Evolutionary conservation across 2,113 vertebrate species (phyloP), one percentile per base, ranked within the genome.

Genomic region (Leiothrix lutea): DNA sequence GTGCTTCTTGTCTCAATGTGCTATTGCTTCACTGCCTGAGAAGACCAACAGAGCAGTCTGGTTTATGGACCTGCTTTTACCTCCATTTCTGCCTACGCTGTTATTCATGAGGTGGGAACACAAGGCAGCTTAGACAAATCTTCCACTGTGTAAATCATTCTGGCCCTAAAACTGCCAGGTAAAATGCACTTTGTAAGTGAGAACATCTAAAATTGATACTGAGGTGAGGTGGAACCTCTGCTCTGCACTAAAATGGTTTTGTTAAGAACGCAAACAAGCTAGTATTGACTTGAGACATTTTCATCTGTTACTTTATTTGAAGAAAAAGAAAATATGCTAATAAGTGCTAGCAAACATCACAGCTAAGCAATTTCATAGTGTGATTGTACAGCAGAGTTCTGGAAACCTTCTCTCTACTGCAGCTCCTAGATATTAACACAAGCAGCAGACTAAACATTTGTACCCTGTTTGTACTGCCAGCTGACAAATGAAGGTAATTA

Each of bases 381-480:
- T 95, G 88, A 95, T 97, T 97, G 95, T 50, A 90, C 54, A 94
- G 72, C 86, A 91, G 92, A 96, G 91, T 83, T 98, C 97, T 98
- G 97, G 96, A 97, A 97, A 94, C 42, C 56, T 95, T 95, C 94
- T 88, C 87, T 94, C 94, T 88, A n/a, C 88, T 92, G 48, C 84
- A 94, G 51, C 72, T 95, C 84, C 69, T 90, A 96, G 86, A 95
- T 97, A 93, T 89, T 98, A 98, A 97, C 44, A 95, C 95, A 95
- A 97, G 95, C 90, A 96, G 96, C 97, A 98, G 98, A 98, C 98
- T 98, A 98, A 98, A 98, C 97, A 98, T 94, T 95, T 91, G 96
- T 92, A 95, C 92, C 96, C 70, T 96, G 92, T 95, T 94, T 97
- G 92, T 91, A 90, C 90, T 96, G 95, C 93, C 95, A 97, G 95